Percentiles rank a stretch among this genome's conserved stretches.
Evolutionary conservation across 1,140 invertebrate species (phyloP).

Genomic region (Atta texana): DNA sequence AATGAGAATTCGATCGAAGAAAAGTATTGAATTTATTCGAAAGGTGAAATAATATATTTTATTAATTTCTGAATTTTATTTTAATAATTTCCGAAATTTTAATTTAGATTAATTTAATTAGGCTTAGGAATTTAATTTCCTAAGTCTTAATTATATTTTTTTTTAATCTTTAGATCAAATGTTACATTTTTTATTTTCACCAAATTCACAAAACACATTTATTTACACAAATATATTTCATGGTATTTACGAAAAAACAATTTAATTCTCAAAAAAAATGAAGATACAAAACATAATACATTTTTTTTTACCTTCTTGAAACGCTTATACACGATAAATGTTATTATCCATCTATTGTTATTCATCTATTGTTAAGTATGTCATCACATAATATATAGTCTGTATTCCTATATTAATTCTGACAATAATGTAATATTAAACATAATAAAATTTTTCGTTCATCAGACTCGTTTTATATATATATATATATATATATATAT

Average conservation of each 20-base stretch:
- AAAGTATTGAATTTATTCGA: conserved; percentile 30
- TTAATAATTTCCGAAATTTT: conserved; percentile 1
- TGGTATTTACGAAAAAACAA: background rate
- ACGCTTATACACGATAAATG: conserved; percentile 29
- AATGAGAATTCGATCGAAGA: background rate
- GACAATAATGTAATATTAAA: background rate
- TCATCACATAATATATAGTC: background rate
- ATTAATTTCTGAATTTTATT: background rate
- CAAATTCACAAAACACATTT: background rate
- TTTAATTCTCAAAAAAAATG: conserved; percentile 36
- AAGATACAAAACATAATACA: conserved; percentile 37
- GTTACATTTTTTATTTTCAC: background rate
- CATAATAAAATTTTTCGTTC: background rate
- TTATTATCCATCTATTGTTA: conserved; percentile 30
- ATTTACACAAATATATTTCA: conserved; percentile 14
- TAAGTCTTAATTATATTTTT: background rate
- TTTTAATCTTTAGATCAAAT: background rate
- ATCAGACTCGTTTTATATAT: background rate
- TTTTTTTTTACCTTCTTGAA: conserved; percentile 16
- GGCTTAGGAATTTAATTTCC: background rate
- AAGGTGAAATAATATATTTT: background rate
- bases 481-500: background rate
- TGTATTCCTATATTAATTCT: background rate
- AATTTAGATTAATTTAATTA: background rate
- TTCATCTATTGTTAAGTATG: conserved; percentile 39